These are phyloP conservation scores for Dromius quadrimaculatus DNA, from an alignment of 2,888 invertebrate species.

Conservation along the genomic window DNA sequence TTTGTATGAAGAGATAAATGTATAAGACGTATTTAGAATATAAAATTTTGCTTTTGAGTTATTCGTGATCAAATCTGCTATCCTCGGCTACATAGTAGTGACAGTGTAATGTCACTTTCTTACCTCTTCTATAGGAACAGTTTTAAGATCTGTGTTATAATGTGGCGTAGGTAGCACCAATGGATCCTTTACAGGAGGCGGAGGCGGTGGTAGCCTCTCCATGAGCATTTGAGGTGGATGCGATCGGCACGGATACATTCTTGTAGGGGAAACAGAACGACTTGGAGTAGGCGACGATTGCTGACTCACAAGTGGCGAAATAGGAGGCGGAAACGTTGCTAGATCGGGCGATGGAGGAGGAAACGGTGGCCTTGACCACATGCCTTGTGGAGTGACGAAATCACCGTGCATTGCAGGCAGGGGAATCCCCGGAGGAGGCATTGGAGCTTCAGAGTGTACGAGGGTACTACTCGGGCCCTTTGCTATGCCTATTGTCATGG, in stretches of 20 bases:
- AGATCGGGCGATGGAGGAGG: constrained; percentile 70
- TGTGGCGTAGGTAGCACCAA: constrained; percentile 57
- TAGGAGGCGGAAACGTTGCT: constrained; percentile 69
- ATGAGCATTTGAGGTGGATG: constrained; percentile 65
- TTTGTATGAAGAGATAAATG: too few species aligned
- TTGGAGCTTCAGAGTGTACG: constrained; percentile 27
- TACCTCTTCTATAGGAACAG: constrained; percentile 47
- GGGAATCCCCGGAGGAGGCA: constrained; percentile 68
- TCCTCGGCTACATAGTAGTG: too few species aligned
- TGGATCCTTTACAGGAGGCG: constrained; percentile 52
- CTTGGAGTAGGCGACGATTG: constrained; percentile 85
- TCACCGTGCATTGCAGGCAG: constrained; percentile 66
- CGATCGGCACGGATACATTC: constrained; percentile 64
- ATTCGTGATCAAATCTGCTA: too few species aligned
- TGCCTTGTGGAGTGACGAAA: constrained; percentile 66
- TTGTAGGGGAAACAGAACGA: constrained; percentile 71
- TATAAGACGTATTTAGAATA: too few species aligned
- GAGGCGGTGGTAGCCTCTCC: constrained; percentile 50
- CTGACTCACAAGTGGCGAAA: constrained; percentile 80
- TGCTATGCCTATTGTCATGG: constrained; percentile 24
- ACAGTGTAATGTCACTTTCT: too few species aligned
- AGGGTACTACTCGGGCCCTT: constrained; percentile 20
- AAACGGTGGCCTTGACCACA: constrained; percentile 69
- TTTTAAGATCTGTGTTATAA: constrained; percentile 44
- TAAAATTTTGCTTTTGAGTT: too few species aligned